Base-by-base conservation (phyloP, 2,113 vertebrate genomes). In the Shinisaurus crocodilurus region DNA sequence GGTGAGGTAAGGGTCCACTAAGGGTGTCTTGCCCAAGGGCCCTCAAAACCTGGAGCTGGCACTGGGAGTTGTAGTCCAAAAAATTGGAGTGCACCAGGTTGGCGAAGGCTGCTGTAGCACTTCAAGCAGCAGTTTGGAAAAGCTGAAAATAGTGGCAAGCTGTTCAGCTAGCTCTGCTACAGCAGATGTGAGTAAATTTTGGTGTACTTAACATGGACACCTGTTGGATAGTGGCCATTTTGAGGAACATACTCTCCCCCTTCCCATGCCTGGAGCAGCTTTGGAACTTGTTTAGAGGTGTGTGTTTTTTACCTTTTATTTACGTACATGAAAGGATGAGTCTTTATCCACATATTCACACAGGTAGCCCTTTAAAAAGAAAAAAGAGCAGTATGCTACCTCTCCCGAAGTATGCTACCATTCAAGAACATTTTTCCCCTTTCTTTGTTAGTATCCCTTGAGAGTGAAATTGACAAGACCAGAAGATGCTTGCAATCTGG, bases 321-420 rank as follows among this genome's bases (percentile, higher is more conserved):
- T 88, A 43, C 45, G 43, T 54, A 82, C 34, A 70, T 70, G 79
- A 88, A 70, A 82, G 63, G 23, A 54, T 37, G 48, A 70, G 43
- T 32, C 37, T 82, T 74, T 80, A 50, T 80, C 43, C 43, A 48
- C n/a, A 88, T 82, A 82, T 72, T 82, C 79, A 82, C 18, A 75
- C 29, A 63, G 27, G 6, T 27, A 48, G 69, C 8, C 50, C 57
- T 84, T 74, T n/a, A n/a, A 57, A 88, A 82, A 72, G 16, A 72
- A 70, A 80, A 34, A 67, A 32, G 81, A 77, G 6, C 67, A 54
- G 65, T 60, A 34, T 65, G 54, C 54, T 65, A 45, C 20, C 45
- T 72, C 50, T 70, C 45, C n/a, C 6, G 75, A 83, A 89, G 13
- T 12, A 79, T 6, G 12, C 32, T 45, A 77, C 20, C 80, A 65